phyloP scores from a whole-genome alignment of 2,888 invertebrate species.

The Conomelus anceps region DNA sequence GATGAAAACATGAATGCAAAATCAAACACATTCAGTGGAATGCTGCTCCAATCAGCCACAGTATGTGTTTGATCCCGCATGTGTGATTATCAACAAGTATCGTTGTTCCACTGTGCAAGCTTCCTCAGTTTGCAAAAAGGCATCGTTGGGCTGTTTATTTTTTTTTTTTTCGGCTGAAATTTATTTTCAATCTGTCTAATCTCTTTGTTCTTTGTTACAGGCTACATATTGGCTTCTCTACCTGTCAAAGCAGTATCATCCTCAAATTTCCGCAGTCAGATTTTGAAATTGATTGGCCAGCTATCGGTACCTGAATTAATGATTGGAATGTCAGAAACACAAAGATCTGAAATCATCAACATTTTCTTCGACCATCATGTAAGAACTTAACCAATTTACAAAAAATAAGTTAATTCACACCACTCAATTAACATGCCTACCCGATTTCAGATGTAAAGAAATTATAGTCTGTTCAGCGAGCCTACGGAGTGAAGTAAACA shows the following conservation, averaged over 20 bases:
- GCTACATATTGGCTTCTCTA: background rate
- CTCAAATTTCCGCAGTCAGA: background rate
- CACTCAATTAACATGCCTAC: background rate
- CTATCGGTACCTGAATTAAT: constrained; percentile 4
- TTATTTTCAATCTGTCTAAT: background rate
- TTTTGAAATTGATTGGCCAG: constrained; percentile 5
- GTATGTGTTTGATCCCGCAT: too few species aligned
- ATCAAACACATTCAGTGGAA: too few species aligned
- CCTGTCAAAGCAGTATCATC: background rate
- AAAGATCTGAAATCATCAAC: background rate
- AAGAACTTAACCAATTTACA: too few species aligned
- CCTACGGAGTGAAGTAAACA: too few species aligned
- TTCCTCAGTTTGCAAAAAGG: too few species aligned
- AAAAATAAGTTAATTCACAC: background rate
- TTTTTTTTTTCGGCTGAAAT: background rate
- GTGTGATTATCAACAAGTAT: too few species aligned
- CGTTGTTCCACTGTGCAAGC: too few species aligned
- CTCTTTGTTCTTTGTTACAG: background rate
- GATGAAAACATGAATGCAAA: too few species aligned
- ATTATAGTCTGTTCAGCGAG: too few species aligned
- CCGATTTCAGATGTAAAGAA: too few species aligned
- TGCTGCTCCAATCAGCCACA: too few species aligned
- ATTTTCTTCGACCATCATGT: background rate
- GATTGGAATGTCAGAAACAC: background rate
- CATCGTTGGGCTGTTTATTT: too few species aligned